Base-by-base conservation (phyloP, 1,140 invertebrate genomes). In the Anoplolepis gracilipes region DNA sequence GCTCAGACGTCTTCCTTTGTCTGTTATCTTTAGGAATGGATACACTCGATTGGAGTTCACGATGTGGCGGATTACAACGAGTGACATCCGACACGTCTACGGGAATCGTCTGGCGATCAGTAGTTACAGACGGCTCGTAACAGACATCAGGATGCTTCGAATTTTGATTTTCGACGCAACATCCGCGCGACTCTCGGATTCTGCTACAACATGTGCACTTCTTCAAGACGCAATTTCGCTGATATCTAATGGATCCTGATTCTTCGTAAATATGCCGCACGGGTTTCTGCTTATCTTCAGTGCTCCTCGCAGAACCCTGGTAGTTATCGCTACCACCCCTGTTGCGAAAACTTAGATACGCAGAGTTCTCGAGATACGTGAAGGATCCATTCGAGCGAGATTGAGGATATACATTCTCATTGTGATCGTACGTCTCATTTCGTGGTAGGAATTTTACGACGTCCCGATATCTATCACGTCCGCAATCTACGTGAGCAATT, bases 261-360 rank as follows among this genome's bases (percentile, higher is more conserved):
- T 65, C 42, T 65, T 79, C 22, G 61, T 36, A 25, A 67, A n/a
- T 30, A 57, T 25, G 36, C 10, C n/a, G 19, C 36, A 16, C 0
- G 28, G 42, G 30, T 59, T 72, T 61, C 13, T 25, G 65, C 13
- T 72, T 36, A 59, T 81, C 65, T 72, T 5, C 25, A 0, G 16
- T 28, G 49, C 36, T 19, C 3, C 19, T 62, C 10, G 13, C 0
- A 7, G 16, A 36, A 10, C 36, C 11, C 13, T 8, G 30, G 0
- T 67, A 42, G 76, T n/a, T 19, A 22, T 88, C 87, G 25, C 84
- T 86, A 13, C 87, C 84, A 10, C 88, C 88, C 22, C 84, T 81
- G 25, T 57, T 75, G 28, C 88, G 88, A 22, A 22, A 2, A 10
- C 0, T 7, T 5, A 13, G 2, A 5, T 16, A 25, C 13, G 16